Percentiles rank a stretch among this genome's conserved stretches.
These are phyloP conservation scores for Hippolais icterina DNA, from an alignment of 2,113 vertebrate species.

Conservation along the genomic window DNA sequence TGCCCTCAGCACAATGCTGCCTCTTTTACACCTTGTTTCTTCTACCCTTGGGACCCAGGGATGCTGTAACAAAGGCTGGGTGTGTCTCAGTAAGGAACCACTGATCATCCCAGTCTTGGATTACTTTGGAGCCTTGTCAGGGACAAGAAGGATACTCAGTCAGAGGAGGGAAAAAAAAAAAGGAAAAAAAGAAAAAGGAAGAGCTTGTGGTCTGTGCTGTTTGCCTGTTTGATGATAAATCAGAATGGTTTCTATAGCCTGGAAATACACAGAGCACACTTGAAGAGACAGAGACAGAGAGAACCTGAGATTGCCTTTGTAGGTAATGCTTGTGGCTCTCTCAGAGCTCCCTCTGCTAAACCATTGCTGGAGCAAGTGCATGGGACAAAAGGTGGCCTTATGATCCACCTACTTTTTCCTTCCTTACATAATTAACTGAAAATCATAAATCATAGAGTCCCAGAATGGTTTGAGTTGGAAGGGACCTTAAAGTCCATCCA, in stretches of 20 bases:
- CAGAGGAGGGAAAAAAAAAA: accelerated
- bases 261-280: neutral
- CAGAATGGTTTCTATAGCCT: neutral
- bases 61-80: neutral
- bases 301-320: neutral
- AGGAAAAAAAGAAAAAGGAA: neutral
- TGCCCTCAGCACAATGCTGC: neutral
- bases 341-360: neutral
- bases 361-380: neutral
- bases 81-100: neutral
- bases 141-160: neutral
- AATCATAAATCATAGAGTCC: neutral
- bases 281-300: neutral
- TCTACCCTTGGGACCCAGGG: neutral
- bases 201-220: neutral
- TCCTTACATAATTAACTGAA: neutral
- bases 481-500: accelerated
- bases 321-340: neutral
- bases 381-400: neutral
- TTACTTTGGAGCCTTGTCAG: neutral
- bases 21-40: neutral
- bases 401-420: neutral
- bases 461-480: neutral
- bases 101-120: neutral
- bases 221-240: neutral